Evolutionary conservation across 1,140 invertebrate species (phyloP), one percentile per base, ranked within the genome.

Genomic region (Leptinotarsa undecemlineata): DNA sequence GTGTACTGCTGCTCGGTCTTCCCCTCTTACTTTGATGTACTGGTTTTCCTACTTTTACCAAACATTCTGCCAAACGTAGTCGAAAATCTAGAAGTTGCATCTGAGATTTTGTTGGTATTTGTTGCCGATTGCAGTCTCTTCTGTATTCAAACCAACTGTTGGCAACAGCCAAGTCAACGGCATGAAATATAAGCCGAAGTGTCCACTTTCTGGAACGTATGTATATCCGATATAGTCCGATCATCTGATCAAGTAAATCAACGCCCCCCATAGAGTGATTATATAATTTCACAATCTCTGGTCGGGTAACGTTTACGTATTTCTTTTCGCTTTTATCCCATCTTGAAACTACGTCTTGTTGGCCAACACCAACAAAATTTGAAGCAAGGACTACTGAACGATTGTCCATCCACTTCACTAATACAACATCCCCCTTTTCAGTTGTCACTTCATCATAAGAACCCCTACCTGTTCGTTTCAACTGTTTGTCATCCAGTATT

Each of bases 361-460:
- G 72, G 69, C 82, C 83, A 68, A 80, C 83, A 48, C 85, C 85
- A 78, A 85, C 70, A 81, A 84, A 86, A 82, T 86, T 86, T 60
- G 85, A 86, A 71, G 81, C 84, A 26, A 86, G 48, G 77, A 81
- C 72, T 71, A 84, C 84, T 74, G 79, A 4, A 70, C 69, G 83
- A 78, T 85, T 86, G 75, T 86, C 84, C 69, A 84, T 48, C 85
- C 83, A 86, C 68, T 85, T 85, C 61, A 82, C 81, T 51, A 86
- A 71, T 75, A 81, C 81, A 77, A 77, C 78, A 70, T 83, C 81
- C 79, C 75, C 76, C 61, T 83, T 79, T 80, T 60, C 72, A 70
- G 80, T 85, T 75, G 48, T 79, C 61, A 85, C 70, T 80, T 84
- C 84, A 76, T 86, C 82, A 81, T 79, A 60, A 82, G 80, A 84